Conservation (phyloP, 2,797 vertebrate genomes). For the Gadopsis marmoratus region DNA sequence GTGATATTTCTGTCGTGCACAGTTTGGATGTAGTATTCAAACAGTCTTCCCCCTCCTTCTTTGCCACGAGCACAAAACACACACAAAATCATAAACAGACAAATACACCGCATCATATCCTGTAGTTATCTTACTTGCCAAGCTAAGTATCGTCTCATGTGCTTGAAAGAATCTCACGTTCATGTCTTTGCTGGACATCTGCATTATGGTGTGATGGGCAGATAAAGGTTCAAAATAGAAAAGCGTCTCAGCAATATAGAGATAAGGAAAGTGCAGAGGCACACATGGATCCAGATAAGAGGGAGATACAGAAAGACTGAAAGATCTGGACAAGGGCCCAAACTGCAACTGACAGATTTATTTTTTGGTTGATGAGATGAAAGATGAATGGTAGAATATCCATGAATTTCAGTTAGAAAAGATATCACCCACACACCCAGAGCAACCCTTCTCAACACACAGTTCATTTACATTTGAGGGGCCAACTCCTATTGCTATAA, state of each 20-base stretch:
- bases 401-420: conserved; percentile 4
- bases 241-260: conserved; percentile 6
- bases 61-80: conserved; percentile 71
- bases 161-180: conserved; percentile 52
- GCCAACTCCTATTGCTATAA: not conserved
- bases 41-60: conserved; percentile 73
- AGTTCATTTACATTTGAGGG: not conserved
- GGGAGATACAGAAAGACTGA: conserved; percentile 40
- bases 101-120: conserved; percentile 59
- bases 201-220: conserved; percentile 44
- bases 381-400: conserved; percentile 15
- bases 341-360: conserved; percentile 36
- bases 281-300: conserved; percentile 53
- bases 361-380: not conserved
- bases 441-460: not conserved
- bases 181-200: conserved; percentile 58
- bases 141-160: conserved; percentile 53
- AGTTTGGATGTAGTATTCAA: conserved; percentile 83
- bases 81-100: conserved; percentile 31
- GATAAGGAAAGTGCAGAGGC: conserved; percentile 41
- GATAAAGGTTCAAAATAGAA: conserved; percentile 56
- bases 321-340: conserved; percentile 57
- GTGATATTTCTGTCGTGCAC: conserved; percentile 84
- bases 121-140: conserved; percentile 60
- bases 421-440: not conserved